phyloP scores from a whole-genome alignment of 2,888 invertebrate species.

The Epirrhoe alternata region DNA sequence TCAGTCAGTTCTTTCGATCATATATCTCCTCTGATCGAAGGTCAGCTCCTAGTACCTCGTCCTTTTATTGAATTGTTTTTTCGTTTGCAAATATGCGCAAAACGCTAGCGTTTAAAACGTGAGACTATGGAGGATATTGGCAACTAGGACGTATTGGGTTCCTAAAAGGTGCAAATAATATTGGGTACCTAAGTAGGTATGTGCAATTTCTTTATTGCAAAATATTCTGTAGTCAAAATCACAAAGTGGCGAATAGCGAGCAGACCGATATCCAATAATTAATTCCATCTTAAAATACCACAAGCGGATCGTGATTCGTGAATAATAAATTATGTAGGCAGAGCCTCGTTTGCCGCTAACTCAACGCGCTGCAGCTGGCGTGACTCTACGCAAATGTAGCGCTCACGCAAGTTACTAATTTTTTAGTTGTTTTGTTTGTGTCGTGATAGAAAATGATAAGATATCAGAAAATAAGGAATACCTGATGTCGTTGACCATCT shows the following conservation, averaged over 20 bases:
- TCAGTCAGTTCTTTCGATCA: too few species aligned
- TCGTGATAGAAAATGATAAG: not conserved
- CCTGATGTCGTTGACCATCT: slow-evolving; percentile 95
- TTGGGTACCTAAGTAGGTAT: not conserved
- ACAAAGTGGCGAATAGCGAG: too few species aligned
- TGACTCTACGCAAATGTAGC: not conserved
- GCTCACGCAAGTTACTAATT: not conserved
- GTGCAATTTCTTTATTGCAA: not conserved
- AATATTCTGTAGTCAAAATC: too few species aligned
- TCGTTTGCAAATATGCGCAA: too few species aligned
- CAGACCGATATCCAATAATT: not conserved
- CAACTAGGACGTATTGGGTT: too few species aligned
- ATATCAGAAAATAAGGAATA: slow-evolving; percentile 35
- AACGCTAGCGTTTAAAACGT: too few species aligned
- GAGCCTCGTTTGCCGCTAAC: not conserved
- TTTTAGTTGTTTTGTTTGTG: not conserved
- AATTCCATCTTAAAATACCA: not conserved
- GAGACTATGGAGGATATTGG: too few species aligned
- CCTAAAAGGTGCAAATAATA: too few species aligned
- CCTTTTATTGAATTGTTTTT: too few species aligned
- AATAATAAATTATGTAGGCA: not conserved
- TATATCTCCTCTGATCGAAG: too few species aligned
- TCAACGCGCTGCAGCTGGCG: not conserved
- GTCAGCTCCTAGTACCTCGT: too few species aligned
- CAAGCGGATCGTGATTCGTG: too few species aligned